Evolutionary conservation across 2,113 vertebrate species (phyloP).

Genomic region (Pseudolaguvia tuberculata): DNA sequence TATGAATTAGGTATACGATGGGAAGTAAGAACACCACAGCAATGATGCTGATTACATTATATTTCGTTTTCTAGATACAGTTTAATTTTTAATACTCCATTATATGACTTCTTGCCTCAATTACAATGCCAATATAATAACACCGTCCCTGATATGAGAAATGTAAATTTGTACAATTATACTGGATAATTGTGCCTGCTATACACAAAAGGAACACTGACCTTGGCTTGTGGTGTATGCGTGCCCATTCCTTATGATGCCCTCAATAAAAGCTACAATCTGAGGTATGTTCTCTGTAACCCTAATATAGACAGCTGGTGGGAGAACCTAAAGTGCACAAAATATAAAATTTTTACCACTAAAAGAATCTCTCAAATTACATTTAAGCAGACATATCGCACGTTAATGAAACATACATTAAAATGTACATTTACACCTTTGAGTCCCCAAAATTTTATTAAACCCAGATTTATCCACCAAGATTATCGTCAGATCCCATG

Average conservation of each 20-base stretch:
- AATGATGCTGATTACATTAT: neutral
- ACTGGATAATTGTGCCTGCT: neutral
- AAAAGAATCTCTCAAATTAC: neutral
- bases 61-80: neutral
- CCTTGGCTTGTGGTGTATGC: slow-evolving; percentile 81
- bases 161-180: neutral
- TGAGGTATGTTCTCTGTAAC: slow-evolving; percentile 90
- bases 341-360: neutral
- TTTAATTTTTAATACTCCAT: neutral
- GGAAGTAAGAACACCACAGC: neutral
- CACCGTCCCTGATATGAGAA: neutral
- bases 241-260: slow-evolving; percentile 77
- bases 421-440: no score
- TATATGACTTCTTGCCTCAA: neutral
- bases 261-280: slow-evolving; percentile 81
- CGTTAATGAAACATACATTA: no score
- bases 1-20: neutral
- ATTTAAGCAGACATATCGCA: no score
- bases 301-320: slow-evolving; percentile 81
- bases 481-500: no score
- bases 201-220: slow-evolving; percentile 52
- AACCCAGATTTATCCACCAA: no score
- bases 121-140: neutral
- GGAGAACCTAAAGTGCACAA: slow-evolving; percentile 73
- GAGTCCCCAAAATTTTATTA: no score